Conservation (phyloP, 2,113 vertebrate species). For the Spilogale gracilis region DNA sequence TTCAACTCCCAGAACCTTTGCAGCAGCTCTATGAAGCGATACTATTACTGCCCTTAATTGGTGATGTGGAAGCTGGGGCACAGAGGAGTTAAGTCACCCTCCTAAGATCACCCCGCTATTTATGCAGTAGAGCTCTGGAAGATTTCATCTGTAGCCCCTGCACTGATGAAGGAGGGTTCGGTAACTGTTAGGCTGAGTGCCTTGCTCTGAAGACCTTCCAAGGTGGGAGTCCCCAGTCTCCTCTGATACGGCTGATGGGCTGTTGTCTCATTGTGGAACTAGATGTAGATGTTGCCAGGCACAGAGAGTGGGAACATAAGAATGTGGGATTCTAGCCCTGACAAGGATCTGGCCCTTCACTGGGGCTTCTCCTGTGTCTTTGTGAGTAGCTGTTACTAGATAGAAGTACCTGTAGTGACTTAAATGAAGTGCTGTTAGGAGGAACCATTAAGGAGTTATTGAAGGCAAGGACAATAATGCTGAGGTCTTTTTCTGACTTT, state of each 20-base stretch:
- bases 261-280: not conserved
- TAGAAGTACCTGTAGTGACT: conserved; percentile 75
- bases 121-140: not conserved
- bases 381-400: conserved; percentile 63
- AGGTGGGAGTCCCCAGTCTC: not conserved
- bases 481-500: conserved; percentile 55
- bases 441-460: conserved; percentile 59
- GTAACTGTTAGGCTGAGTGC: not conserved
- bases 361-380: conserved; percentile 53
- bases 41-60: not conserved
- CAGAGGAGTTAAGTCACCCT: not conserved
- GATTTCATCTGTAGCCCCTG: not conserved
- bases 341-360: conserved; percentile 65
- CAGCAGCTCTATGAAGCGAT: not conserved
- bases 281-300: conserved; percentile 54
- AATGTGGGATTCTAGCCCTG: conserved; percentile 59
- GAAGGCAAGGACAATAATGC: conserved; percentile 72
- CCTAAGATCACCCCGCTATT: not conserved
- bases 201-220: not conserved
- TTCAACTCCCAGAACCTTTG: not conserved
- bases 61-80: not conserved
- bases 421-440: conserved; percentile 70
- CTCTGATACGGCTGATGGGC: not conserved
- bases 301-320: conserved; percentile 70
- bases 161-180: not conserved